Evolutionary conservation across 1,140 invertebrate species (phyloP).

Genomic region (Telenomus remus): DNA sequence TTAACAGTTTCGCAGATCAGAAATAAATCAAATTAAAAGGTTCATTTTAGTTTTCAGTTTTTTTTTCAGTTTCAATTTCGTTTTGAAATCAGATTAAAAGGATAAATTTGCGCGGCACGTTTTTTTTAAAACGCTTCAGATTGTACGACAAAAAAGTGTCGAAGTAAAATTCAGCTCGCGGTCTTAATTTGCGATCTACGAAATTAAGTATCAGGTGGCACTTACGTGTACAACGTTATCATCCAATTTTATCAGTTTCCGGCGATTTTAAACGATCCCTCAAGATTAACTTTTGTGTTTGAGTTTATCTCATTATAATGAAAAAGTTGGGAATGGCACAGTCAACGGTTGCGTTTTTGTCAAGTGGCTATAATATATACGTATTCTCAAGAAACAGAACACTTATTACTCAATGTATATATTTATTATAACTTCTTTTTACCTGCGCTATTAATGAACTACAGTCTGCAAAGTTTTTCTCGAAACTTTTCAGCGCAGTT

Average conservation of each 20-base stretch:
- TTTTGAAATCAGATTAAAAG: no score
- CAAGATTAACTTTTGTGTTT: constrained; percentile 6
- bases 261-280: constrained; percentile 9
- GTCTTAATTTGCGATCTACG: no score
- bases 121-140: no score
- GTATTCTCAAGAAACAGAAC: constrained; percentile 13
- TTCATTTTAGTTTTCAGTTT: no score
- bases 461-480: constrained; percentile 35
- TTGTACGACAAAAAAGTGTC: no score
- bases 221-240: constrained; percentile 3
- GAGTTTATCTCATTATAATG: constrained; percentile 14
- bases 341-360: constrained; percentile 30
- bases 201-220: no score
- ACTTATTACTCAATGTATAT: constrained; percentile 5
- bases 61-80: no score
- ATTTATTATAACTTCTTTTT: constrained; percentile 45
- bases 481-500: neutral
- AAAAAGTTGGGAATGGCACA: constrained; percentile 22
- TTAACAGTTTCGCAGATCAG: no score
- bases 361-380: constrained; percentile 16
- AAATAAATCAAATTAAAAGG: no score
- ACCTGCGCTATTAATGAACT: constrained; percentile 39
- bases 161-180: no score
- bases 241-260: constrained; percentile 6
- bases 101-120: no score